These are phyloP conservation scores for Nasonia vitripennis DNA, from an alignment of 1,140 invertebrate genomes.

Conservation along the genomic window DNA sequence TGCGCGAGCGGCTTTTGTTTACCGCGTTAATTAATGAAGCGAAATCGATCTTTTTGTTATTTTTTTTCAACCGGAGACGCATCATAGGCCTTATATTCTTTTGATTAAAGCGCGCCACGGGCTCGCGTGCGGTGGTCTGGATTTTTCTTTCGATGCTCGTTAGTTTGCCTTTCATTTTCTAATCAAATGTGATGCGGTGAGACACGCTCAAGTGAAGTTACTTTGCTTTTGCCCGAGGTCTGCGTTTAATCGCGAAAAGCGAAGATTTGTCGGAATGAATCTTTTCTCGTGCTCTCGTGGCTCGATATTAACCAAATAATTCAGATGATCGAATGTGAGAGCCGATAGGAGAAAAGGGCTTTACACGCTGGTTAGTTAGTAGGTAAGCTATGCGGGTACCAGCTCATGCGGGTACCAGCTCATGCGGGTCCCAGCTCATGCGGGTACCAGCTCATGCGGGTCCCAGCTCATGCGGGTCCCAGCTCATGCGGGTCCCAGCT, in stretches of 20 bases:
- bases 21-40: background rate
- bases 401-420: no score
- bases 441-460: no score
- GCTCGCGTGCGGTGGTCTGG: background rate
- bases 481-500: no score
- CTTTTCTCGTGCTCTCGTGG: background rate
- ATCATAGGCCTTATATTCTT: background rate
- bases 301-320: no score
- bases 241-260: no score
- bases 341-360: no score
- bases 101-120: background rate
- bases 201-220: background rate
- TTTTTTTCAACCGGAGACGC: background rate
- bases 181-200: background rate
- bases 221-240: background rate
- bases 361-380: no score
- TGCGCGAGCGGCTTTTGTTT: background rate
- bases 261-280: background rate
- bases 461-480: no score
- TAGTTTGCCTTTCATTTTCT: background rate
- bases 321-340: no score
- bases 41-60: background rate
- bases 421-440: no score
- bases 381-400: no score
- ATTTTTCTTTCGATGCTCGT: background rate